Evolutionary conservation across 2,797 vertebrate genomes (phyloP).

Genomic region (Rousettus madagascariensis): DNA sequence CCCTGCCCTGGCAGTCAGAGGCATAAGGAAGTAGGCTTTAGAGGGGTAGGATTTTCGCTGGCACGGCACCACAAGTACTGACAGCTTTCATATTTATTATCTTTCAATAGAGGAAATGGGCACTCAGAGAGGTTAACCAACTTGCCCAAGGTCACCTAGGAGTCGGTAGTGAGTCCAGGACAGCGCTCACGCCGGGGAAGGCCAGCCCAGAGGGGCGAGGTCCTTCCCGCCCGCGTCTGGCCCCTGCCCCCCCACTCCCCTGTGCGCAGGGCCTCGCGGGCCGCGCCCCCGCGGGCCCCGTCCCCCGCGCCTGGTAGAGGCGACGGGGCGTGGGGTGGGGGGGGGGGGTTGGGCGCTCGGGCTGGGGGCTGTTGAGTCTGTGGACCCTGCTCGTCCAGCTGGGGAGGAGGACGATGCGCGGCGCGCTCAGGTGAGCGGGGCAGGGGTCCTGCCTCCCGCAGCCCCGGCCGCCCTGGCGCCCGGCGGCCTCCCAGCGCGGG

Average conservation of each 20-base stretch:
- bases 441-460: not conserved
- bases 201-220: not conserved
- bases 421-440: slow-evolving; percentile 54
- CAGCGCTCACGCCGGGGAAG: not conserved
- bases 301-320: not conserved
- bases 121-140: slow-evolving; percentile 10
- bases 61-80: not conserved
- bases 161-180: not conserved
- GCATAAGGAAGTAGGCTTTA: not conserved
- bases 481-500: slow-evolving; percentile 31
- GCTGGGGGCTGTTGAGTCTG: not conserved
- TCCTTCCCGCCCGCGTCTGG: not conserved
- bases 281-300: not conserved
- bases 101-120: slow-evolving; percentile 14
- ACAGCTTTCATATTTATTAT: not conserved
- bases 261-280: not conserved
- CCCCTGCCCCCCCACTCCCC: not conserved
- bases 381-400: not conserved
- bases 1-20: not conserved
- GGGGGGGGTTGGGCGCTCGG: not conserved
- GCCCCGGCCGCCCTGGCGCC: not conserved
- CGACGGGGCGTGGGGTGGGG: not conserved
- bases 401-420: slow-evolving; percentile 41
- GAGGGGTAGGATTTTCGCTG: not conserved
- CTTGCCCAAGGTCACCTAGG: slow-evolving; percentile 69